Base-by-base conservation (phyloP, 2,888 invertebrate genomes). In the Melanostoma mellinum region DNA sequence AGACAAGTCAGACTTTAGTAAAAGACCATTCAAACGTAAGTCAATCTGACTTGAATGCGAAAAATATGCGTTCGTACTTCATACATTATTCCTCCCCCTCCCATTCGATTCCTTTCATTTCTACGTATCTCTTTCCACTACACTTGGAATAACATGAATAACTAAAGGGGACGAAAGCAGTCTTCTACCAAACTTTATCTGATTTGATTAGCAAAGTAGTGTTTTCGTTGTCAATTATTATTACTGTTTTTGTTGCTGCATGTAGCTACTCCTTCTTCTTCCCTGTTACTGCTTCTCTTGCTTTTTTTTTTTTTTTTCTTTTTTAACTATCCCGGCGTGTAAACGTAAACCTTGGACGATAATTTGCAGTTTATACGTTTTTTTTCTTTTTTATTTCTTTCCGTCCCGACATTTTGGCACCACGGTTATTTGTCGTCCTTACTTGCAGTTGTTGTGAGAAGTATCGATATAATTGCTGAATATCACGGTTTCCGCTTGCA, bases 361-460 rank as follows among this genome's bases (percentile, higher is more conserved):
- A 42, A 33, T 42, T 33, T n/a, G 4, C 32, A 10, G 6, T 42
- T 9, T 32, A 42, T 32, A 10, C 3, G 36, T 10, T 58, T 50
- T 40, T 20, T 40, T 68, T 75, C 35, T 67, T 30, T 55, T 38
- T 38, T 40, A 61, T 56, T 71, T 50, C 42, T 68, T 73, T 68
- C 68, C 67, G 56, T 20, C 30, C 71, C 77, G 81, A 67, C 81
- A 82, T 50, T 68, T 82, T 73, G 77, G 77, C 77, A 82, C 81
- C 81, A 20, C 20, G 56, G 40, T 44, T 76, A 46, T 36, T 46
- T 46, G 46, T 61, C 20, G 20, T 20, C 36, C 10, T 36, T 35
- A 46, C 44, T 61, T 61, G 46, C 33, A 35, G 46, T 46, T 46
- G 35, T 44, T 35, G 60, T 60, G 60, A 61, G 72, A 68, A 77